Evolutionary conservation across 2,113 vertebrate genomes (phyloP), one percentile per base, ranked within the genome.

Genomic region (Hirundichthys speculiger): DNA sequence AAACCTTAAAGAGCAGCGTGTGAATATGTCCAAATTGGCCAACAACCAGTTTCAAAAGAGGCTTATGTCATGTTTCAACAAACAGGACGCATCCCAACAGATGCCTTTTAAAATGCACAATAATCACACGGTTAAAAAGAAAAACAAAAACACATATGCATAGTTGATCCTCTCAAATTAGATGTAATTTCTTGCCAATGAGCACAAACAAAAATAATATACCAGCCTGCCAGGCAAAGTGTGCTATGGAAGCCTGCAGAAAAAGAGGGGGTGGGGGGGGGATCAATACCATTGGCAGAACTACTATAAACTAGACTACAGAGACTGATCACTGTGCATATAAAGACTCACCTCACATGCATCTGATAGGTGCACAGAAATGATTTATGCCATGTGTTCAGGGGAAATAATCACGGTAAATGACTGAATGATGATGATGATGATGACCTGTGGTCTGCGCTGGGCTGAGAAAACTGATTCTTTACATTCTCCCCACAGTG

Each of bases 201-300:
- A 66, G 42, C 21, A n/a, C 13, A 62, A 14, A 11, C 43, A 60
- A 68, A 16, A 54, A 41, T 14, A 25, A 13, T 16, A 15, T 0
- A 12, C 57, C 46, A 52, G 50, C 40, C 9, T 60, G 55, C 13
- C 43, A 62, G 43, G 30, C 14, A 63, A 56, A 64, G 13, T 48
- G 20, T 43, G 48, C 59, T 56, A 49, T 75, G 42, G 59, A 60
- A 39, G 58, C 46, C 25, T 53, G 41, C 22, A 24, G 16, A 50
- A 16, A 41, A 1, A 42, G 38, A 8, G 27, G 20, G 60, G 15
- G 0, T n/a, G 20, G 0, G 53, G 61, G 62, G 47, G 14, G 24
- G 19, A 45, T 27, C 50, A 63, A 54, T 47, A 21, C n/a, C 41
- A 19, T 27, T 72, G 49, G 66, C 65, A 70, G 41, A 30, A 40